These are phyloP conservation scores for Ceuthmochares aereus DNA, from an alignment of 2,113 vertebrate species.

Conservation along the genomic window DNA sequence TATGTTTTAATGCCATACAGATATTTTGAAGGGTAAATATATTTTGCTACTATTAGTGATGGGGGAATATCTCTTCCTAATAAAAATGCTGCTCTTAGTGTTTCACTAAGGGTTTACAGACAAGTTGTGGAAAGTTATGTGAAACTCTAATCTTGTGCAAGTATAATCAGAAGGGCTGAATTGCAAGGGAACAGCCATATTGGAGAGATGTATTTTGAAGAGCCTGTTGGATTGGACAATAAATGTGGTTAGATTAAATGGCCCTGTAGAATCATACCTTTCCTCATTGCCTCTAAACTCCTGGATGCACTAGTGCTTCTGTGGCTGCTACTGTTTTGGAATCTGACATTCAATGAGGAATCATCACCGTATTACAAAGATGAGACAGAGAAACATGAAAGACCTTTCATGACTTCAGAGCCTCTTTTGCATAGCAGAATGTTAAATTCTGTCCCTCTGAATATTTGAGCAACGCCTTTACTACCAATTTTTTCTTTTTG, in stretches of 20 bases:
- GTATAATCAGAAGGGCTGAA: background rate
- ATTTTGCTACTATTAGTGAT: background rate
- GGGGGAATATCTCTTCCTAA: background rate
- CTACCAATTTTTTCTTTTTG: background rate
- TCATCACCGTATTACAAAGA: background rate
- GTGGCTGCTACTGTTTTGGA: background rate
- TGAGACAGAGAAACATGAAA: background rate
- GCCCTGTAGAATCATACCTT: background rate
- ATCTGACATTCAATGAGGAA: background rate
- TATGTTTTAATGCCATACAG: background rate
- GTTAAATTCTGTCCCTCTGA: background rate
- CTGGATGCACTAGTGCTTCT: background rate
- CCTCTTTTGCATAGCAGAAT: background rate
- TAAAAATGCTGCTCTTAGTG: background rate
- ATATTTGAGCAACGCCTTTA: background rate
- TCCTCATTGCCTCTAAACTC: background rate
- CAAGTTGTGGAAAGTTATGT: background rate
- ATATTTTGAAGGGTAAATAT: conserved; percentile 3
- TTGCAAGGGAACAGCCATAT: background rate
- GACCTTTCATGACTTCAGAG: background rate
- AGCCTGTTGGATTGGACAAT: background rate
- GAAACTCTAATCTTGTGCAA: background rate
- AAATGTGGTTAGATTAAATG: background rate
- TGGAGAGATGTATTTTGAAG: accelerated
- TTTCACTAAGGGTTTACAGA: background rate